These are phyloP conservation scores for Brachyrhaphis roseni DNA, from an alignment of 2,797 vertebrate genomes.

Conservation along the genomic window DNA sequence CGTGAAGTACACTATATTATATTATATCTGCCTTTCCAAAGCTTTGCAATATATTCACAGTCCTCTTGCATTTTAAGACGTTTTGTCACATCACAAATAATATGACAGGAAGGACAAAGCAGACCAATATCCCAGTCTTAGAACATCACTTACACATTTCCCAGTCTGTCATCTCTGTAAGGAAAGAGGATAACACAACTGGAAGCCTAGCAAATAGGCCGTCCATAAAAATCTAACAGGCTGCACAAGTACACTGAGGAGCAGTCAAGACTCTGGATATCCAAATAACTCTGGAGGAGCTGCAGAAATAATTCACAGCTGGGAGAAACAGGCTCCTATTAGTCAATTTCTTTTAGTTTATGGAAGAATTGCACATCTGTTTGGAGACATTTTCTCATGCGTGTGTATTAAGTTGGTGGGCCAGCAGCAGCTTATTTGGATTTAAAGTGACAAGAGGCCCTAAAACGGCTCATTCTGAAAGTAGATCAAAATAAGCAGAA, in stretches of 20 bases:
- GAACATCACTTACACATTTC: not conserved
- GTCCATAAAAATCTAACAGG: not conserved
- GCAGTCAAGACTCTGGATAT: not conserved
- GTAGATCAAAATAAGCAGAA: no score
- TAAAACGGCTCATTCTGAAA: no score
- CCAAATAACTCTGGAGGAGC: not conserved
- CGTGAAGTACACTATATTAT: not conserved
- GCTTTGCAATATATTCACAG: not conserved
- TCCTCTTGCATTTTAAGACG: not conserved
- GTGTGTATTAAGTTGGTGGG: no score
- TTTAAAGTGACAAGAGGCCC: no score
- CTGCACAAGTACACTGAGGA: not conserved
- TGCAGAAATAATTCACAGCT: not conserved
- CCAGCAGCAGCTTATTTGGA: no score
- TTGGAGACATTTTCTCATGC: no score
- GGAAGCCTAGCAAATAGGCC: not conserved
- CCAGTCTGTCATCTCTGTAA: not conserved
- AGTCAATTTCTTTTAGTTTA: not conserved
- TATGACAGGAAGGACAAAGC: not conserved
- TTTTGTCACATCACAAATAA: not conserved
- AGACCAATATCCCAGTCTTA: not conserved
- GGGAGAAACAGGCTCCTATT: not conserved
- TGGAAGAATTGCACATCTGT: no score
- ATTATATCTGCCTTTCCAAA: not conserved
- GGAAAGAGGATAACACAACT: not conserved